phyloP scores from a whole-genome alignment of 2,797 vertebrate species.

The Bradypodion ventrale region DNA sequence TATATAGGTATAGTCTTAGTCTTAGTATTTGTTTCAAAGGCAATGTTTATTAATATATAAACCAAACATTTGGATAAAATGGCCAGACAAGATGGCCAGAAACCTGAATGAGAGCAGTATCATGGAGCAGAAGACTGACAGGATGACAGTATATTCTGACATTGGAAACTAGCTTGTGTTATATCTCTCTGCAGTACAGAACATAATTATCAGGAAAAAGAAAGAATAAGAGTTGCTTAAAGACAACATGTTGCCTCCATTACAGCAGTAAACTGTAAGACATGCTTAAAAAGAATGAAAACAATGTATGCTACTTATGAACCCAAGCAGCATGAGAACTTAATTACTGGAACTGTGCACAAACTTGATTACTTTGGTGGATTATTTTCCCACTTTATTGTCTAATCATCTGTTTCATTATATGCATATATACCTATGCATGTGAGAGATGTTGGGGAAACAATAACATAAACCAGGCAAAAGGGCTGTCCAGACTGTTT shows the following conservation, averaged over 20 bases:
- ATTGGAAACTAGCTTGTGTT: background rate
- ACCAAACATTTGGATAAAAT: background rate
- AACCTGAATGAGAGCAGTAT: background rate
- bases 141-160: background rate
- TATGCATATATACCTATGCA: no score
- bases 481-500: no score
- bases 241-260: background rate
- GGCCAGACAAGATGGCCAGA: background rate
- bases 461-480: no score
- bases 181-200: background rate
- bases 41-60: background rate
- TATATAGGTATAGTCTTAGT: no score
- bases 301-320: background rate
- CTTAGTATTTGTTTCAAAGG: no score
- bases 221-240: background rate
- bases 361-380: background rate
- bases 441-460: no score
- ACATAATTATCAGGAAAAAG: background rate
- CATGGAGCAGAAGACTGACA: background rate
- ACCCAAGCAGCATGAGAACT: background rate
- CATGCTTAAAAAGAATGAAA: background rate
- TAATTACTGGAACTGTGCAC: background rate
- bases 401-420: background rate
- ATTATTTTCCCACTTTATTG: background rate
- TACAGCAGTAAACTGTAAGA: background rate